phyloP scores from a whole-genome alignment of 1,140 invertebrate genomes.

The Phenacoccus solenopsis region DNA sequence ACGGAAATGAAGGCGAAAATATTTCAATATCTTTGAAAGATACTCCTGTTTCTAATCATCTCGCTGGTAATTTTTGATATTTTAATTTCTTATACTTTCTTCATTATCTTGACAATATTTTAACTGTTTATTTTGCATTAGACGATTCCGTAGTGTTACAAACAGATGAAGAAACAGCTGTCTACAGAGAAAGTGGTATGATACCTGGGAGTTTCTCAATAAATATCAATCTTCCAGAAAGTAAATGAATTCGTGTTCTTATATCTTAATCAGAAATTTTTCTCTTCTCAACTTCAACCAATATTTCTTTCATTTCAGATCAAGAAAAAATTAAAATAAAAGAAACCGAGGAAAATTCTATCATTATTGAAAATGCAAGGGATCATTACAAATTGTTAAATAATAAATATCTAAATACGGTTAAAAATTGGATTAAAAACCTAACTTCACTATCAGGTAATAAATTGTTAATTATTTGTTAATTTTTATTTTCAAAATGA shows the following conservation, averaged over 20 bases:
- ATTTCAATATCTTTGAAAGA: conserved; percentile 9
- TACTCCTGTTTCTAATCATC: background rate
- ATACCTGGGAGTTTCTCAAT: conserved; percentile 20
- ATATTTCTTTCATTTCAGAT: background rate
- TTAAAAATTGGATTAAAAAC: conserved; percentile 30
- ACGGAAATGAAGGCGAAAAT: conserved; percentile 18
- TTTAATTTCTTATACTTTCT: background rate
- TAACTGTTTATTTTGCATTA: background rate
- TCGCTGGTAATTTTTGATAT: background rate
- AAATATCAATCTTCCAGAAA: conserved; percentile 18
- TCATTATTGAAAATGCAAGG: conserved; percentile 29
- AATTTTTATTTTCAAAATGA: background rate
- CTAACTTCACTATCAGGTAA: conserved; percentile 26
- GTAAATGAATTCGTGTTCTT: background rate
- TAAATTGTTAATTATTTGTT: background rate
- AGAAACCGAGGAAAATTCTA: conserved; percentile 29
- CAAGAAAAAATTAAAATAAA: conserved; percentile 20
- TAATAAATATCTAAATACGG: conserved; percentile 28
- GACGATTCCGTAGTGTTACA: conserved; percentile 9
- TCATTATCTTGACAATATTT: background rate
- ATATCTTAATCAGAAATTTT: background rate
- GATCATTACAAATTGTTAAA: conserved; percentile 28
- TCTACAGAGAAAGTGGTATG: conserved; percentile 28
- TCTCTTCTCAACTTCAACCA: background rate
- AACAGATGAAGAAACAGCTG: conserved; percentile 21